These are phyloP conservation scores for Gouania willdenowi DNA, from an alignment of 2,797 vertebrate genomes.

Conservation along the genomic window DNA sequence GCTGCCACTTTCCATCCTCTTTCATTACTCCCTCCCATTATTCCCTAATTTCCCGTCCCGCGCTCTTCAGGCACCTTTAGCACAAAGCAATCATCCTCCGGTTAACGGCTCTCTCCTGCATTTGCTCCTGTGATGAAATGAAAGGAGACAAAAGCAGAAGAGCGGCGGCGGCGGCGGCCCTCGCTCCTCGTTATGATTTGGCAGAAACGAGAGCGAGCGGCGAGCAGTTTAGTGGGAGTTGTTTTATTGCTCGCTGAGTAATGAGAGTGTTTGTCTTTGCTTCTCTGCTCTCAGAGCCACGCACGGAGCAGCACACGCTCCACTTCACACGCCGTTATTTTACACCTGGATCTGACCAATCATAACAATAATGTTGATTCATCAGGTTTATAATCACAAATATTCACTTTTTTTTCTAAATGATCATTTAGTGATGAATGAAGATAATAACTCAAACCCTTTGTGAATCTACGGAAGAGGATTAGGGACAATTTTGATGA, in stretches of 20 bases:
- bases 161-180: constrained; percentile 14
- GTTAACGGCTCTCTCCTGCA: constrained; percentile 59
- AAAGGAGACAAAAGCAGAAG: constrained; percentile 53
- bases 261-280: constrained; percentile 36
- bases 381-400: no score
- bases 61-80: constrained; percentile 60
- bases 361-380: no score
- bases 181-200: constrained; percentile 20
- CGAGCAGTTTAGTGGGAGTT: constrained; percentile 11
- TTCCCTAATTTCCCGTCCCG: constrained; percentile 73
- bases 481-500: no score
- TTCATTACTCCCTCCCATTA: constrained; percentile 75
- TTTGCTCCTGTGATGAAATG: constrained; percentile 35
- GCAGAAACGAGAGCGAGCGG: constrained; percentile 41
- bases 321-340: no score
- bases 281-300: neutral
- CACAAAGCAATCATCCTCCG: constrained; percentile 70
- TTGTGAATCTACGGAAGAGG: no score
- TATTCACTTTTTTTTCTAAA: no score
- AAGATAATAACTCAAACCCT: no score
- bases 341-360: no score
- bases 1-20: constrained; percentile 75
- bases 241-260: constrained; percentile 24
- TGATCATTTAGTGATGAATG: no score
- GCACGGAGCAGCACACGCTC: constrained; percentile 25